Base-by-base conservation (phyloP, 2,888 invertebrate genomes). In the Agrotis puta region DNA sequence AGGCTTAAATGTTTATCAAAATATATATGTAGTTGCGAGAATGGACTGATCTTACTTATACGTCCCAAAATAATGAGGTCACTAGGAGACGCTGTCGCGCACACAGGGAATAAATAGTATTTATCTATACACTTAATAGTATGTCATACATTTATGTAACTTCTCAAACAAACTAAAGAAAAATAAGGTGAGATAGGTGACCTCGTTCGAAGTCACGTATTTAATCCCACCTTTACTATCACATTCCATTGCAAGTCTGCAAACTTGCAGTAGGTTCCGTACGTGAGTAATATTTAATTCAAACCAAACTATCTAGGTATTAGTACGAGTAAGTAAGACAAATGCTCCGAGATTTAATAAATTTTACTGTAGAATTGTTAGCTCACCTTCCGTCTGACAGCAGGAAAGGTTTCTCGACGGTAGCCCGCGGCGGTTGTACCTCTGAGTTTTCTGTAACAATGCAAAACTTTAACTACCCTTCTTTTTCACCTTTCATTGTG, bases 341-440 rank as follows among this genome's bases (percentile, higher is more conserved):
- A 65, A 74, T 58, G n/a, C 20, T 54, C 14, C 2, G 18, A 54
- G 43, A 0, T 54, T 54, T 33, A 11, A 54, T 54, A 63, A 54
- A 66, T 53, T n/a, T 20, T 45, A 59, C 7, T 5, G n/a, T 20
- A 5, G 5, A 56, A 1, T 1, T 33, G 22, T 58, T 59, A 72
- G 63, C 89, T 93, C 79, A 96, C 96, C 95, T 97, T 63, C 98
- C 98, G 84, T 98, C 98, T 85, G 98, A 98, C 64, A 98, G 96
- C 48, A 98, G 95, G 89, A 98, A 98, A n/a, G 98, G 98, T 87
- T 98, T 98, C 87, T 98, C 98, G 13, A 98, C 97, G 1, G 97
- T 94, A 0, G 97, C 98, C 73, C 97, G 97, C 3, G 98, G 98
- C 22, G 97, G 97, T 2, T 97, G 96, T 0, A 89, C 86, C 79